These are phyloP conservation scores for Caranx ignobilis DNA, from an alignment of 2,113 vertebrate species.

Conservation along the genomic window DNA sequence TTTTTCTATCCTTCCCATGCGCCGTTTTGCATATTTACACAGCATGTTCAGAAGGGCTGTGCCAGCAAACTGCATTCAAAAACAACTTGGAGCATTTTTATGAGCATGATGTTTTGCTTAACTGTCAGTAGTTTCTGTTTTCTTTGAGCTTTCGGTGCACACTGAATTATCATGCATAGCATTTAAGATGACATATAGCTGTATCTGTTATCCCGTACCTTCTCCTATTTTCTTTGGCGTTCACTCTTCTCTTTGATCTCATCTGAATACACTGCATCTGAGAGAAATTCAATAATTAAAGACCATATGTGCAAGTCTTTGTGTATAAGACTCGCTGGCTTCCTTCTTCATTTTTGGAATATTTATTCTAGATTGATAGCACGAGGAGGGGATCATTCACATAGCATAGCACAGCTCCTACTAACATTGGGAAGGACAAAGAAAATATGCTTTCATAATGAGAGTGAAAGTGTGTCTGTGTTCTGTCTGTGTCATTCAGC, in stretches of 20 bases:
- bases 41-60: background rate
- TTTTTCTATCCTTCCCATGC: constrained; percentile 26
- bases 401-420: constrained; percentile 51
- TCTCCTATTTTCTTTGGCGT: constrained; percentile 14
- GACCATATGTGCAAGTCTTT: constrained; percentile 10
- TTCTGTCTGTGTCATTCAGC: constrained; percentile 29
- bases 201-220: background rate
- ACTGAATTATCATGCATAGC: background rate
- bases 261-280: constrained; percentile 17
- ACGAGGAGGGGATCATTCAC: constrained; percentile 40
- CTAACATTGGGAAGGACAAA: constrained; percentile 71
- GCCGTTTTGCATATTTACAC: constrained; percentile 39
- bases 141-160: background rate
- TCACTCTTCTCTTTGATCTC: constrained; percentile 23
- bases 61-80: constrained; percentile 20
- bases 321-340: background rate
- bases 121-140: background rate
- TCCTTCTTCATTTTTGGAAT: constrained; percentile 8
- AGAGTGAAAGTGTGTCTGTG: constrained; percentile 25
- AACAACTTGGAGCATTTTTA: constrained; percentile 24
- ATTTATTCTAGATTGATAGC: constrained; percentile 49
- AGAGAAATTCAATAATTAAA: constrained; percentile 34
- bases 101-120: constrained; percentile 33
- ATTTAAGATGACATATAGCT: background rate
- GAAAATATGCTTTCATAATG: constrained; percentile 65